Percentiles rank a stretch among this genome's conserved stretches.
phyloP scores from a whole-genome alignment of 2,888 invertebrate species.

The Eupelmus urozonus region DNA sequence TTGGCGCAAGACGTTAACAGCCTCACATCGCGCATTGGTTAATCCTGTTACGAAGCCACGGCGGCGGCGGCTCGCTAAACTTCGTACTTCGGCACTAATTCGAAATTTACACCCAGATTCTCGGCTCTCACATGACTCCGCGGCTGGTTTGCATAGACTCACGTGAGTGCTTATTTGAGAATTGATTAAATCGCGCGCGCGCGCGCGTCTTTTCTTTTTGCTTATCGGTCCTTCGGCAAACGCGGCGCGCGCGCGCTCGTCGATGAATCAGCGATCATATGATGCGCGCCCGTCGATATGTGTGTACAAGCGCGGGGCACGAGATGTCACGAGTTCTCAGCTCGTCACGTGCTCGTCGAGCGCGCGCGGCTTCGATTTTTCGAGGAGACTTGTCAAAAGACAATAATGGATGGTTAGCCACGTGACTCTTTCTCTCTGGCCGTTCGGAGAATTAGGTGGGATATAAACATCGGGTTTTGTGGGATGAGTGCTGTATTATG shows the following conservation, averaged over 20 bases:
- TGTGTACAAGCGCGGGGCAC: not conserved
- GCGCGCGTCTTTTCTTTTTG: constrained; percentile 16
- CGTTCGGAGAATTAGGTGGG: too few relatives aligned
- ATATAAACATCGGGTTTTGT: too few relatives aligned
- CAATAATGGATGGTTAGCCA: too few relatives aligned
- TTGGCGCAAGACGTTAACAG: constrained; percentile 19
- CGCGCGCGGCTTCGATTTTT: too few relatives aligned
- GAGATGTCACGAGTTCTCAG: constrained; percentile 52
- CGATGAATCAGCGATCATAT: constrained; percentile 50
- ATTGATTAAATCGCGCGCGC: constrained; percentile 21
- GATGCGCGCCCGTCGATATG: constrained; percentile 20
- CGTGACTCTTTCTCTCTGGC: too few relatives aligned
- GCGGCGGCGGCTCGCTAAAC: not conserved
- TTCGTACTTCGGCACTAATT: constrained; percentile 31
- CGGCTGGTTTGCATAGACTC: too few relatives aligned
- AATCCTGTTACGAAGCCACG: not conserved
- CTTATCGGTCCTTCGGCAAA: constrained; percentile 46
- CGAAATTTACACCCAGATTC: too few relatives aligned
- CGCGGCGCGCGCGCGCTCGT: not conserved
- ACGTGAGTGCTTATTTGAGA: constrained; percentile 38
- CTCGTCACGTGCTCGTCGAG: constrained; percentile 48
- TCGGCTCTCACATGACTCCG: too few relatives aligned
- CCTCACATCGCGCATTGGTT: too few relatives aligned
- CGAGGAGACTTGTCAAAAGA: too few relatives aligned
- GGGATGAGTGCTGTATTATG: too few relatives aligned